A percentile compares a stretch with the other conserved stretches of the same genome.
Evolutionary conservation across 2,113 vertebrate genomes (phyloP).

Genomic region (Nyctibius bracteatus): DNA sequence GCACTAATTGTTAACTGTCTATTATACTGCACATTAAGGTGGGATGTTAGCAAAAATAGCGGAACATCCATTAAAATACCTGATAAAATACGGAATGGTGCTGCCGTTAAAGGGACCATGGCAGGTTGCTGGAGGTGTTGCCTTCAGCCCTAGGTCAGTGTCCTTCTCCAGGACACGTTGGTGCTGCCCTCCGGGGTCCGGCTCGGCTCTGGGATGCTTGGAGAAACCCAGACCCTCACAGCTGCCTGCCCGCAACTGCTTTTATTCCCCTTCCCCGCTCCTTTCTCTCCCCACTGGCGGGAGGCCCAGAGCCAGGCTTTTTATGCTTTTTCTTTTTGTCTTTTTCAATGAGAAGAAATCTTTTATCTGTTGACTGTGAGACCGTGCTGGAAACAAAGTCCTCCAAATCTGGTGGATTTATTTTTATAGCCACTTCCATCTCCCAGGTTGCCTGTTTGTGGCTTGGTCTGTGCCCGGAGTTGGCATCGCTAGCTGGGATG

Average conservation of each 20-base stretch:
- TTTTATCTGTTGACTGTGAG: conserved; percentile 18
- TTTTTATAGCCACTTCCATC: neutral
- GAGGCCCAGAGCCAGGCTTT: neutral
- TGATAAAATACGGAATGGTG: neutral
- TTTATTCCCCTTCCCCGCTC: neutral
- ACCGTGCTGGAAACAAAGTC: neutral
- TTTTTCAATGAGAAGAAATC: conserved; percentile 28
- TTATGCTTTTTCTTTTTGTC: neutral
- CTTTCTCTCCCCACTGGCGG: neutral
- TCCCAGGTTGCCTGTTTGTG: neutral
- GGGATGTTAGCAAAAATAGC: neutral
- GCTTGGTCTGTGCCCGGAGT: neutral
- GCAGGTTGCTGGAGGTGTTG: neutral
- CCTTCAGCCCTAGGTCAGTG: neutral
- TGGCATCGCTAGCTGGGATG: fast-evolving
- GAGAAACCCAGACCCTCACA: neutral
- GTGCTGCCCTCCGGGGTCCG: neutral
- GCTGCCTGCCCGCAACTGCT: neutral
- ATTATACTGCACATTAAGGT: neutral
- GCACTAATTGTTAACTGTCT: neutral
- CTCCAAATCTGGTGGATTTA: neutral
- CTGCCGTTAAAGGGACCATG: neutral
- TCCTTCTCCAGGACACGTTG: neutral
- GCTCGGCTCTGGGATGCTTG: neutral
- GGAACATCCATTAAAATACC: neutral